Evolutionary conservation across 2,113 vertebrate species (phyloP), one percentile per base, ranked within the genome.

Genomic region (Camelus dromedarius): DNA sequence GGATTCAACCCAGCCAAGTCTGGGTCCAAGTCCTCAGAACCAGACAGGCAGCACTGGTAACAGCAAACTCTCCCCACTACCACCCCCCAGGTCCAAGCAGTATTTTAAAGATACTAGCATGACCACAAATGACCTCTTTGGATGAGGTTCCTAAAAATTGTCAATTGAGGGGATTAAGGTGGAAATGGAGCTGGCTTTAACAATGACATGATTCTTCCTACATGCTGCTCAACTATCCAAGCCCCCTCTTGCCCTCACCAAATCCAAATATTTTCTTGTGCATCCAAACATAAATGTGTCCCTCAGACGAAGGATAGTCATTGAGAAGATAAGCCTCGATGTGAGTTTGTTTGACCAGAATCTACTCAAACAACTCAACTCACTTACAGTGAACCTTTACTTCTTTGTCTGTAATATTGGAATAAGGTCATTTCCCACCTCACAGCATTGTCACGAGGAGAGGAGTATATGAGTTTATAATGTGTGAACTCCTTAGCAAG

Each of bases 11-110:
- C 62, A 62, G 69, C 56, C 46, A 42, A 75, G 24, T 79, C 56
- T 90, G 30, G 83, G 66, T 89, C 84, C 60, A 85, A 91, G 76
- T 81, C 32, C 66, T 77, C 48, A 91, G 62, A 92, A 73, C 24
- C 66, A 90, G 77, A 56, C 46, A 66, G 38, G 46, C 52, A 72
- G 66, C 19, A 80, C 42, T 32, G 54, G 26, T 14, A 20, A 32
- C 32, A 56, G 22, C 16, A 56, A 56, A 35, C 52, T 42, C 38
- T 42, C 38, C 38, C 38, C 38, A 42, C 38, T 42, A 42, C 52
- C 50, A 87, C 14, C 8, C 38, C 35, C 38, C 60, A 66, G 32
- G 24, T 66, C 54, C 75, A 18, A 70, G 60, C 20, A 35, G 52
- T 50, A 50, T 35, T 87, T 66, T 69, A 42, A 87, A 80, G 46